phyloP scores from a whole-genome alignment of 2,113 vertebrate genomes.

The Nettapus auritus region DNA sequence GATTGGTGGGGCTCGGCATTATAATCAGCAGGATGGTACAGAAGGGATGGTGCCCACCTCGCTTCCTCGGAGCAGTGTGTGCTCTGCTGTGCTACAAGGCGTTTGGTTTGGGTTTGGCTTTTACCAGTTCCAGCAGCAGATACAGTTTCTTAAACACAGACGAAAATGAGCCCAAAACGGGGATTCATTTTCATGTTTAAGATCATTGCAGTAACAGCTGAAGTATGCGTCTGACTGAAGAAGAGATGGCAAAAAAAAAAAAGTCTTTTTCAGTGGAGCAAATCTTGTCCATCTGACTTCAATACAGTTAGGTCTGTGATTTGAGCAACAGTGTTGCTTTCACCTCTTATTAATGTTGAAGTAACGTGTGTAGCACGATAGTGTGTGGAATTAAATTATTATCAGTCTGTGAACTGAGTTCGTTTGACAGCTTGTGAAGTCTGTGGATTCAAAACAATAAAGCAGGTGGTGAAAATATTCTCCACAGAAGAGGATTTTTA shows the following conservation, averaged over 20 bases:
- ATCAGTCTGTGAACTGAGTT: neutral
- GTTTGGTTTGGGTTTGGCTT: neutral
- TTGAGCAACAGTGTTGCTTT: neutral
- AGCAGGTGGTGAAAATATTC: neutral
- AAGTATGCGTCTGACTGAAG: neutral
- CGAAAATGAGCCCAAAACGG: neutral
- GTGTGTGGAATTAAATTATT: neutral
- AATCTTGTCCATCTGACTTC: neutral
- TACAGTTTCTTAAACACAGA: neutral
- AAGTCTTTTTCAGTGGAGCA: neutral
- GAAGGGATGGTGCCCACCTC: neutral
- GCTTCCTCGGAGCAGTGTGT: neutral
- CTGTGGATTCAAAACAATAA: neutral
- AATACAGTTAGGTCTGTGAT: too few species aligned
- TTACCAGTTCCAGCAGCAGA: neutral
- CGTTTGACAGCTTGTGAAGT: neutral
- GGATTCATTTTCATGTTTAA: neutral
- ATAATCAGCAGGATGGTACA: rapidly evolving
- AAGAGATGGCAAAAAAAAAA: neutral
- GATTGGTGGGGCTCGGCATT: rapidly evolving
- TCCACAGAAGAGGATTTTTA: neutral
- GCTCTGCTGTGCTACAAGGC: neutral
- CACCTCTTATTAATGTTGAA: neutral
- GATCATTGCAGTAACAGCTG: neutral
- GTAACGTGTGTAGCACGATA: neutral